Conservation (phyloP, 2,888 invertebrate species). For the Tachina lurida region DNA sequence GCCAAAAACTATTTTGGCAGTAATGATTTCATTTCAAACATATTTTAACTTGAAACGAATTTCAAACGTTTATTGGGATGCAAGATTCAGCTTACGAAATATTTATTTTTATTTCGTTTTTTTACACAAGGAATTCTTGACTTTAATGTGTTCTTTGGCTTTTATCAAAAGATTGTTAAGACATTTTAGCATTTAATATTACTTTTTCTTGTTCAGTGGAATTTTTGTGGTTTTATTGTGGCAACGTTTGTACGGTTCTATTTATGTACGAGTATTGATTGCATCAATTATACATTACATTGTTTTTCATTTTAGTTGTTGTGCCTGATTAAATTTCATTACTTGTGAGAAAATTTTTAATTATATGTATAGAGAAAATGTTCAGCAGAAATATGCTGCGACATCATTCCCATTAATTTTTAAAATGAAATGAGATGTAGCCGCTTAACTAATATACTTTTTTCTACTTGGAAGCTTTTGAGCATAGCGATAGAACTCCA, state of each 20-base stretch:
- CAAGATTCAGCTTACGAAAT: too few relatives aligned
- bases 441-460: too few relatives aligned
- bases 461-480: too few relatives aligned
- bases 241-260: constrained; percentile 6
- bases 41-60: too few relatives aligned
- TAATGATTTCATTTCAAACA: too few relatives aligned
- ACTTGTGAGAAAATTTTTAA: constrained; percentile 34
- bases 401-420: not conserved
- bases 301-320: not conserved
- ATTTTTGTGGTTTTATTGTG: constrained; percentile 39
- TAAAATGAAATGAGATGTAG: too few relatives aligned
- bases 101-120: not conserved
- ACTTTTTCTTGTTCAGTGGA: not conserved
- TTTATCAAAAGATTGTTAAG: constrained; percentile 24
- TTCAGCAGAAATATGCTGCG: not conserved
- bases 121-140: constrained; percentile 9
- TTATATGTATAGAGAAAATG: not conserved
- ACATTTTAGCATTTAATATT: not conserved
- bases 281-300: not conserved
- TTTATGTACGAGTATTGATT: too few relatives aligned
- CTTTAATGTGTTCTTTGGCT: constrained; percentile 35
- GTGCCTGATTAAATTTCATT: constrained; percentile 60
- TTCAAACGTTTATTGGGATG: too few relatives aligned
- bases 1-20: too few relatives aligned
- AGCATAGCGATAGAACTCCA: too few relatives aligned